These are phyloP conservation scores for Pristionchus fissidentatus DNA, from an alignment of 2,888 invertebrate genomes.

Conservation along the genomic window DNA sequence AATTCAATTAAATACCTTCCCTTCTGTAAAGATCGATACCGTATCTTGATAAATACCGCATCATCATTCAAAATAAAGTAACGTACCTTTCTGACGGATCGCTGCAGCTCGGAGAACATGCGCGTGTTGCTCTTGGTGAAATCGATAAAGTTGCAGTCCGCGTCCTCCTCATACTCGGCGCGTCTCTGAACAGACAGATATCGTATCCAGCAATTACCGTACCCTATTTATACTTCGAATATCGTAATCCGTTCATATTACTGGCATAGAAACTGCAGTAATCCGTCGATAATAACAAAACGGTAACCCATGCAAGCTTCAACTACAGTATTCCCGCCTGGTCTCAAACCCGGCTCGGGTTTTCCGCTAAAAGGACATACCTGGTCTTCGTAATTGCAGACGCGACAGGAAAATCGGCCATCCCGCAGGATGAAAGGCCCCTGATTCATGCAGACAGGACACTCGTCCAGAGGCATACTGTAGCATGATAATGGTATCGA, in stretches of 20 bases:
- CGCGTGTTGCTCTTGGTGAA: not conserved
- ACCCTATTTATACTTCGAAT: not conserved
- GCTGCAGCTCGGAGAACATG: not conserved
- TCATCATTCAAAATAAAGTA: no score
- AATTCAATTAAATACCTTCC: no score
- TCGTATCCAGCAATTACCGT: not conserved
- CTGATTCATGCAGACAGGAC: not conserved
- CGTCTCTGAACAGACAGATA: constrained; percentile 4
- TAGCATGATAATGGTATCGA: not conserved
- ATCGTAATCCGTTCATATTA: no score
- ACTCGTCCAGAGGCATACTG: constrained; percentile 37
- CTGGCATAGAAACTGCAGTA: no score
- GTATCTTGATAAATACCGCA: no score
- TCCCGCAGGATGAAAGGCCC: not conserved
- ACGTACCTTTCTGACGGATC: constrained; percentile 25
- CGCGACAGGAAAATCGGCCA: constrained; percentile 4
- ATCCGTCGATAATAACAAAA: no score
- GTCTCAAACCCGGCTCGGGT: no score
- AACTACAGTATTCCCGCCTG: not conserved
- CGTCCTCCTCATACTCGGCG: not conserved
- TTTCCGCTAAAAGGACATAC: no score
- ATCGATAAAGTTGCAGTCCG: constrained; percentile 12
- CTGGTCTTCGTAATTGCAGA: constrained; percentile 25
- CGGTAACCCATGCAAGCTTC: not conserved
- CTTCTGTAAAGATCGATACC: no score